phyloP scores from a whole-genome alignment of 2,113 vertebrate genomes.

The Elgaria multicarinata region DNA sequence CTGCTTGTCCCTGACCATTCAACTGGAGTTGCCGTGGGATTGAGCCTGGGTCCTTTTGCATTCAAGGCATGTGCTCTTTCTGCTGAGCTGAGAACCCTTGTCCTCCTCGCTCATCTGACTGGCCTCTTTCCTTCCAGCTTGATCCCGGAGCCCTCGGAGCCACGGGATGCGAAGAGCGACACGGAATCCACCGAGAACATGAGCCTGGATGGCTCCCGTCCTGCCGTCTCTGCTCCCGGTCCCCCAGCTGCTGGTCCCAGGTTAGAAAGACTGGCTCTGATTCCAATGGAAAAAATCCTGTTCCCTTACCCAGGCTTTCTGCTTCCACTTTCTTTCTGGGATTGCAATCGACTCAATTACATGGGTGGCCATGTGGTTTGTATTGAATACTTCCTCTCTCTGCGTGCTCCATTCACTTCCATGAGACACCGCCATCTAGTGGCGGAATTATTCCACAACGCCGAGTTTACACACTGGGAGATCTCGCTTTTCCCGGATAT shows the following conservation, averaged over 20 bases:
- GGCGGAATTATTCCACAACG: too few species aligned
- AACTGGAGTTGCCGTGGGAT: not conserved
- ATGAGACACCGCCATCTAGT: too few species aligned
- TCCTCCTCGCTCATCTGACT: not conserved
- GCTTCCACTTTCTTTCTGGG: too few species aligned
- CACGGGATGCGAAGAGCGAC: conserved; percentile 73
- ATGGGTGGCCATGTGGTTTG: too few species aligned
- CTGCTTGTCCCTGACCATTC: not conserved
- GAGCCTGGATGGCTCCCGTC: conserved; percentile 80
- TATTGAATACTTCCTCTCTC: too few species aligned
- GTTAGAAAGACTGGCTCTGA: conserved; percentile 65
- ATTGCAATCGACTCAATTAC: too few species aligned
- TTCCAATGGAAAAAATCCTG: not conserved
- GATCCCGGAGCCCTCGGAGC: conserved; percentile 70
- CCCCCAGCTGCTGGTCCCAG: conserved; percentile 69
- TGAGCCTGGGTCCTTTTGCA: not conserved
- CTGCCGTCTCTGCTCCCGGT: conserved; percentile 60
- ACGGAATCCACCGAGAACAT: conserved; percentile 85
- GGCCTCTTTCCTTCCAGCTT: conserved; percentile 65
- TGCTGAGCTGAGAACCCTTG: not conserved
- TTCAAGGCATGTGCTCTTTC: not conserved
- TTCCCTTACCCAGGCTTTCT: too few species aligned
- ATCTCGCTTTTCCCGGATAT: too few species aligned
- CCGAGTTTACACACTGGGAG: too few species aligned
- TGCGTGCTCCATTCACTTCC: too few species aligned